These are phyloP conservation scores for Frankliniella fusca DNA, from an alignment of 2,888 invertebrate genomes.

Conservation along the genomic window DNA sequence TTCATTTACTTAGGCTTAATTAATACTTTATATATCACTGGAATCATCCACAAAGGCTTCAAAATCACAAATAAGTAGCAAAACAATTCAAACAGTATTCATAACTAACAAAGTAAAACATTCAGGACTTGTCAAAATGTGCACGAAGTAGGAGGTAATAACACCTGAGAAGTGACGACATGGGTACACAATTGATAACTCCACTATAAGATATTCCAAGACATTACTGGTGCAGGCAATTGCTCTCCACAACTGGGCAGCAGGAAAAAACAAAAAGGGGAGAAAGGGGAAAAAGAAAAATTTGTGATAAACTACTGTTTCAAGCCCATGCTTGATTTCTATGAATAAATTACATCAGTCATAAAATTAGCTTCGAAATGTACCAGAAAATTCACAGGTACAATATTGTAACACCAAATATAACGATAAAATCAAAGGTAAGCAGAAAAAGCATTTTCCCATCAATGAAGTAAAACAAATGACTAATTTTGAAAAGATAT, in stretches of 20 bases:
- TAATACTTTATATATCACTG: background rate
- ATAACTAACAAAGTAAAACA: background rate
- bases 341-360: background rate
- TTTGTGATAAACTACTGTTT: background rate
- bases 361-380: too few relatives aligned
- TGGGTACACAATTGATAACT: background rate
- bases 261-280: too few relatives aligned
- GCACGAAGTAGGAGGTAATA: background rate
- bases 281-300: background rate
- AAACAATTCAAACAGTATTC: background rate
- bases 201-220: background rate
- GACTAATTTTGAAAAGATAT: too few relatives aligned
- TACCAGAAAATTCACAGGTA: too few relatives aligned
- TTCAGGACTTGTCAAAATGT: background rate
- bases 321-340: background rate
- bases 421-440: too few relatives aligned
- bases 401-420: too few relatives aligned
- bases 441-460: too few relatives aligned
- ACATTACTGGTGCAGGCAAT: background rate
- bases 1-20: background rate
- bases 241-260: too few relatives aligned
- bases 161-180: background rate
- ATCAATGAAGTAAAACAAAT: too few relatives aligned
- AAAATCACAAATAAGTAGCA: slow-evolving; percentile 21
- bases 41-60: background rate